Conservation (phyloP, 2,113 vertebrate genomes). For the Apistogramma diplotaenia region DNA sequence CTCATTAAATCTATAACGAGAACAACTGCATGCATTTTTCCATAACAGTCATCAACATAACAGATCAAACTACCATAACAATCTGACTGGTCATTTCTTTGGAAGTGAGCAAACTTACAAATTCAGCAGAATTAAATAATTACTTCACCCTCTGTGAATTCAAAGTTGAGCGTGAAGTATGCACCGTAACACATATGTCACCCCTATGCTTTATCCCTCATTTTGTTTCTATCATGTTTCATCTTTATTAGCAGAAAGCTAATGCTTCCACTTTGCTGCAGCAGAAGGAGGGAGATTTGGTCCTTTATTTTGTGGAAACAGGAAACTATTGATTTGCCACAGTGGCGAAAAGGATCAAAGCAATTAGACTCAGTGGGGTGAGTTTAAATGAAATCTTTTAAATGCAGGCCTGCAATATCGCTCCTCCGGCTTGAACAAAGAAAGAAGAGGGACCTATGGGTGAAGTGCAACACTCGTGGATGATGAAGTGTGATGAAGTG, state of each 20-base stretch:
- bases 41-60: no score
- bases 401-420: neutral
- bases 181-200: neutral
- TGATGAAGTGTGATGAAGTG: neutral
- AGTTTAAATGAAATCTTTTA: neutral
- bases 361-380: neutral
- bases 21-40: no score
- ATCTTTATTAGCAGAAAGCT: neutral
- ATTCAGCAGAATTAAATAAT: no score
- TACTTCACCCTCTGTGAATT: neutral
- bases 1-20: no score
- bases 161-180: neutral
- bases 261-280: slow-evolving; percentile 43
- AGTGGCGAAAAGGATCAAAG: neutral
- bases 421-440: neutral
- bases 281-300: neutral
- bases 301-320: slow-evolving; percentile 8
- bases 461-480: neutral
- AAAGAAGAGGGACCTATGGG: neutral
- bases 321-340: slow-evolving; percentile 19
- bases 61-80: no score
- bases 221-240: neutral
- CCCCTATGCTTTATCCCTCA: neutral
- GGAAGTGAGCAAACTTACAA: no score
- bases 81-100: no score